Base-by-base conservation (phyloP, 2,797 vertebrate genomes). In the Hipposideros larvatus region DNA sequence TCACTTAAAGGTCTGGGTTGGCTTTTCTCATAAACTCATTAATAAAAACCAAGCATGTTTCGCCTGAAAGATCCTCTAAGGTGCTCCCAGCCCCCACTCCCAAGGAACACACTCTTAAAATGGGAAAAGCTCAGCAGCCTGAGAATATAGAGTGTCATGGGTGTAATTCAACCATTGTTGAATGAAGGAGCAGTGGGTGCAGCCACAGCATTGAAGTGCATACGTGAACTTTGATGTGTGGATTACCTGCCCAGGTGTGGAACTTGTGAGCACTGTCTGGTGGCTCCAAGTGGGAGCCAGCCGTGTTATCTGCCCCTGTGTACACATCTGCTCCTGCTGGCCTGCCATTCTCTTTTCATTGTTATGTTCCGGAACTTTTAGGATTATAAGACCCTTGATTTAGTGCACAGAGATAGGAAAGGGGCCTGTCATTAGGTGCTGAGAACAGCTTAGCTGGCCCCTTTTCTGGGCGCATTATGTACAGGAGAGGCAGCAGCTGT, bases 21-120 rank as follows among this genome's bases (percentile, higher is more conserved):
- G 73, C 97, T 97, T 96, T 97, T 88, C 87, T 95, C 80, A 87
- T 87, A 95, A 96, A 77, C 92, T 97, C 87, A 94, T 98, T 97
- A 98, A 97, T 97, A 95, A 97, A 98, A 97, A 95, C 53, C 16
- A 63, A 97, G 94, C 41, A 70, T 73, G 75, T 96, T 96, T 90
- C 3, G 22, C 95, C 88, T 93, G 77, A 85, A 97, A 96, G 88
- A 94, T 77, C 87, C 87, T 96, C 51, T 51, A 70, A 94, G 87
- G 89, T 93, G 83, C 68, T 87, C 71, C 91, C 93, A 90, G 57
- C 90, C 68, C 94, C 94, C 68, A 85, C 74, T 51, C 66, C 68
- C 87, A 90, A 41, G 14, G 59, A 63, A 37, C n/a, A 59, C n/a
- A 85, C 79, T 96, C 78, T 91, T 43, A 48, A 95, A 83, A 93